These are phyloP conservation scores for Dicycla oo DNA, from an alignment of 2,888 invertebrate genomes.

Conservation along the genomic window DNA sequence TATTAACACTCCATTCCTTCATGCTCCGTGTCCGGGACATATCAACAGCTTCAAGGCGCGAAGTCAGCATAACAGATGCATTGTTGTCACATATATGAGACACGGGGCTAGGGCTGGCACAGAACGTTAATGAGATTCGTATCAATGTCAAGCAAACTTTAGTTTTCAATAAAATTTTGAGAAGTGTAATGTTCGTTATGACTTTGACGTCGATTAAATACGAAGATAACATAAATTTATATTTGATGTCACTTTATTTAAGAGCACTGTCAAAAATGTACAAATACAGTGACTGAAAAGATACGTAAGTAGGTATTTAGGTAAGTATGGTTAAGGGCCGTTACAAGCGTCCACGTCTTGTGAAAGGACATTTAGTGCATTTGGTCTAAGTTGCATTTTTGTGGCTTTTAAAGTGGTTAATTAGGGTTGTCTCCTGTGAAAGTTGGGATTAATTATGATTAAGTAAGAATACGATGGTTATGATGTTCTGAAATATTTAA, in stretches of 20 bases:
- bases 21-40: conserved; percentile 37
- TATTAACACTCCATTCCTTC: conserved; percentile 29
- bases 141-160: conserved; percentile 43
- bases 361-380: conserved; percentile 27
- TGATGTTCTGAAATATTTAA: not conserved
- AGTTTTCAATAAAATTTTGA: conserved; percentile 50
- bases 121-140: conserved; percentile 21
- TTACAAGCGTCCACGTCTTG: conserved; percentile 2
- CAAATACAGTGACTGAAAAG: not conserved
- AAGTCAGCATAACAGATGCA: conserved; percentile 70
- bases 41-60: conserved; percentile 51
- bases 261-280: not conserved
- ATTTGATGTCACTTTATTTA: not conserved
- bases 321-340: not conserved
- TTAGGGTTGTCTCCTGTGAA: conserved; percentile 15
- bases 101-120: conserved; percentile 63
- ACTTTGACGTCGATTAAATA: conserved; percentile 23
- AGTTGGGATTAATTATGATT: not conserved
- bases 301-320: not conserved
- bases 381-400: conserved; percentile 38
- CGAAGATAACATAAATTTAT: conserved; percentile 4
- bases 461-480: no score
- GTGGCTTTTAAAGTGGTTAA: conserved; percentile 9
- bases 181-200: conserved; percentile 14
- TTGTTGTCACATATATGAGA: conserved; percentile 80